These are phyloP conservation scores for Hippocampus barbouri DNA, from an alignment of 2,113 vertebrate species.

Conservation along the genomic window DNA sequence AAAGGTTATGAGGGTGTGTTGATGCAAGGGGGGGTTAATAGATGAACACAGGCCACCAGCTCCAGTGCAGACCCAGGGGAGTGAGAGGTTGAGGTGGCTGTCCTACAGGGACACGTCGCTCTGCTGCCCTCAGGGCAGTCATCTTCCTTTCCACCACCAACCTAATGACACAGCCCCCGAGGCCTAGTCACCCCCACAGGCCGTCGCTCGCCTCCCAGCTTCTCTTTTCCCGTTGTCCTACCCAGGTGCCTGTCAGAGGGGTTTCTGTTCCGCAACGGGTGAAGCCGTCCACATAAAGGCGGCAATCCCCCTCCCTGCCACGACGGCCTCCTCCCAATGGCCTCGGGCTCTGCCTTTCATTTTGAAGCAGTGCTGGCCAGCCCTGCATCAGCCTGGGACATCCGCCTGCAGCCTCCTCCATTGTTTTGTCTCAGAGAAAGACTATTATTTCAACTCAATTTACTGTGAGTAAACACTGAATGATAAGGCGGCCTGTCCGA, in stretches of 20 bases:
- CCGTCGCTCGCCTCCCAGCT: constrained; percentile 40
- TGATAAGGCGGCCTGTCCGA: constrained; percentile 66
- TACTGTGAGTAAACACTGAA: constrained; percentile 79
- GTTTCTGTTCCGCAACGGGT: constrained; percentile 68
- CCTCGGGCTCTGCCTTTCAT: constrained; percentile 71
- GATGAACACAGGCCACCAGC: constrained; percentile 70
- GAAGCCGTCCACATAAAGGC: constrained; percentile 61
- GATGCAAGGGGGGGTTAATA: constrained; percentile 50
- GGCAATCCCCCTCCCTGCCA: neutral
- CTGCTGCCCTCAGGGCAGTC: constrained; percentile 72
- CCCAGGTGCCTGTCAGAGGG: constrained; percentile 79
- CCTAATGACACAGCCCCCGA: constrained; percentile 77
- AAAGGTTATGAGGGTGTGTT: constrained; percentile 60
- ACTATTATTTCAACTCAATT: constrained; percentile 82
- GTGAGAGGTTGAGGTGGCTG: constrained; percentile 41
- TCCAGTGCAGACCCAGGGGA: constrained; percentile 69
- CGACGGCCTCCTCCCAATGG: constrained; percentile 51
- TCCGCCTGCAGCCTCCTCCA: constrained; percentile 65
- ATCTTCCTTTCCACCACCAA: constrained; percentile 63
- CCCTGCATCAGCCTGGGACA: constrained; percentile 60
- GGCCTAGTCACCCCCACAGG: constrained; percentile 66
- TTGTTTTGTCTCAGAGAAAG: constrained; percentile 74
- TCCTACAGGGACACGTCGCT: constrained; percentile 64
- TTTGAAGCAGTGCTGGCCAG: constrained; percentile 65
- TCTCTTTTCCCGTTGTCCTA: constrained; percentile 63